Evolutionary conservation across 2,113 vertebrate species (phyloP).

Genomic region (Condylura cristata): DNA sequence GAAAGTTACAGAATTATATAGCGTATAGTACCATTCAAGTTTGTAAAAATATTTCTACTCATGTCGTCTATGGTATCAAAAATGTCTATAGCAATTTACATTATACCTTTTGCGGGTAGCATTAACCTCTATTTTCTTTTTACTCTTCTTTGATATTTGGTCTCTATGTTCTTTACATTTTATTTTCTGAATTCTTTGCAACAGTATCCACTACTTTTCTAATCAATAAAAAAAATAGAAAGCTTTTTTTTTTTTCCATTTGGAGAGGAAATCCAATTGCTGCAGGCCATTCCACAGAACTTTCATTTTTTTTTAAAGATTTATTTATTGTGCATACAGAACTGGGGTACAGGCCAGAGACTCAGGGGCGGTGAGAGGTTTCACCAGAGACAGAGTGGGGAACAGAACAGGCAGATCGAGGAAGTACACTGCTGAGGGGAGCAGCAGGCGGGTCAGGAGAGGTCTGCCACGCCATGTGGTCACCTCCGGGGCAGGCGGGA

Average conservation of each 20-base stretch:
- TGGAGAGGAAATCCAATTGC: not conserved
- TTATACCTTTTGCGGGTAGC: not conserved
- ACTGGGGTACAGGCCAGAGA: too few relatives aligned
- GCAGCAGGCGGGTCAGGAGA: too few relatives aligned
- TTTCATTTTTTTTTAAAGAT: not conserved
- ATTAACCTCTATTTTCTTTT: not conserved
- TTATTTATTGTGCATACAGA: too few relatives aligned
- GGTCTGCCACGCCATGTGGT: too few relatives aligned
- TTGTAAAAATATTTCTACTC: not conserved
- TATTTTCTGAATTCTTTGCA: conserved; percentile 34
- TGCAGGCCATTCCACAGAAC: not conserved
- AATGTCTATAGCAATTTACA: not conserved
- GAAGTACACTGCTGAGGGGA: too few relatives aligned
- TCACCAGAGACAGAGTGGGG: too few relatives aligned
- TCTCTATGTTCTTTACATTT: not conserved
- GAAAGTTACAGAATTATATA: conserved; percentile 22
- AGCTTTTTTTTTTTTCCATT: not conserved
- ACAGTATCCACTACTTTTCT: not conserved
- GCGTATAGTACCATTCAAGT: not conserved
- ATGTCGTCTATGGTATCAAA: not conserved
- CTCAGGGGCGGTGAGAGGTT: too few relatives aligned
- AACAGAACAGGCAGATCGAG: too few relatives aligned
- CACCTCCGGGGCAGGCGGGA: too few relatives aligned
- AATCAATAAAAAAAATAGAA: not conserved
- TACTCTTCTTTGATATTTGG: not conserved